Percentiles rank a stretch among this genome's conserved stretches.
phyloP scores from a whole-genome alignment of 53 echinoderm and acorn worm genomes.

The Antedon mediterranea region DNA sequence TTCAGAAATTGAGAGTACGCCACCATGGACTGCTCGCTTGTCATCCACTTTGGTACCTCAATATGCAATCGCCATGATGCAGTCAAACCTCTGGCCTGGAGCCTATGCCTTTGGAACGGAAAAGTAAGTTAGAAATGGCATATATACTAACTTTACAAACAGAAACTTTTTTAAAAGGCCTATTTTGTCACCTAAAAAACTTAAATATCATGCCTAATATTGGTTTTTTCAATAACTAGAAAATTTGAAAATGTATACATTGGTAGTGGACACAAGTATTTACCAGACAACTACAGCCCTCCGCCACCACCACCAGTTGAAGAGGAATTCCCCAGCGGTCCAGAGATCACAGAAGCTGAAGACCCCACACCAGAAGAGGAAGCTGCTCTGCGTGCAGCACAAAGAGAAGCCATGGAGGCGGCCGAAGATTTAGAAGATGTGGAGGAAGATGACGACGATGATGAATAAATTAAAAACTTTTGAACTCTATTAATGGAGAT shows the following conservation, averaged over 20 bases:
- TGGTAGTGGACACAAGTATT: constrained; percentile 90
- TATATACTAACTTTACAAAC: too few species aligned
- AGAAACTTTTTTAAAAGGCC: too few species aligned
- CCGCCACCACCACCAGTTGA: constrained; percentile 78
- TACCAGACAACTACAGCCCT: constrained; percentile 94
- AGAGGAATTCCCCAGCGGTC: constrained; percentile 95
- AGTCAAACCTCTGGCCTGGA: constrained; percentile 96
- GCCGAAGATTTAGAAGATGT: constrained; percentile 92
- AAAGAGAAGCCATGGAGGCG: constrained; percentile 79
- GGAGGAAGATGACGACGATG: constrained; percentile 91
- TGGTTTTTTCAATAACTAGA: constrained; percentile 13
- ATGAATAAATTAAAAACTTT: constrained; percentile 42
- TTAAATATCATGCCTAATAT: too few species aligned
- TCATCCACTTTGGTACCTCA: constrained; percentile 74
- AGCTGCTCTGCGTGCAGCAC: constrained; percentile 84
- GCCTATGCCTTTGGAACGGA: constrained; percentile 96
- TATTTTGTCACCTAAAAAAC: too few species aligned
- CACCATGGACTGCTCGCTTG: constrained; percentile 82
- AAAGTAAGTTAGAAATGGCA: constrained; percentile 41
- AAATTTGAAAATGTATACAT: constrained; percentile 97
- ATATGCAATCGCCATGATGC: constrained; percentile 81
- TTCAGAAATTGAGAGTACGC: constrained; percentile 71
- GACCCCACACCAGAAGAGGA: constrained; percentile 96
- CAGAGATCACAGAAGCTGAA: constrained; percentile 90
- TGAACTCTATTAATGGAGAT: too few species aligned